A percentile compares a stretch with the other conserved stretches of the same genome.
Evolutionary conservation across 2,888 invertebrate genomes (phyloP).

Genomic region (Parasteatoda lunata): DNA sequence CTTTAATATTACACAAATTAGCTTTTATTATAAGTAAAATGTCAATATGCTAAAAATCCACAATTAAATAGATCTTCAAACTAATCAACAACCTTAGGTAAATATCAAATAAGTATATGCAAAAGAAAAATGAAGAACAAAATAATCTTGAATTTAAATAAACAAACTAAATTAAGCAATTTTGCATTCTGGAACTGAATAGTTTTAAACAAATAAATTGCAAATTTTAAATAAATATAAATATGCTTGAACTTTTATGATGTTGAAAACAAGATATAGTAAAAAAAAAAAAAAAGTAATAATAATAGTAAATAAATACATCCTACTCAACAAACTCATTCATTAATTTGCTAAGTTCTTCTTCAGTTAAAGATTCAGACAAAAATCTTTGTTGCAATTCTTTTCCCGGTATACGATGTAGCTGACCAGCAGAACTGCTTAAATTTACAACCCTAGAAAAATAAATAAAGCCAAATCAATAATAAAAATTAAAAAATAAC

Average conservation of each 20-base stretch:
- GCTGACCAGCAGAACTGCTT: slow-evolving; percentile 82
- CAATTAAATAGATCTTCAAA: too few relatives aligned
- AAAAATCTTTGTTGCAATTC: slow-evolving; percentile 78
- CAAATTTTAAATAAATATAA: neutral
- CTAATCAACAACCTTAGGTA: too few relatives aligned
- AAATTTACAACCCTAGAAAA: slow-evolving; percentile 81
- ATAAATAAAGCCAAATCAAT: neutral
- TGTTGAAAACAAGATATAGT: neutral
- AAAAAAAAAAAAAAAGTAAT: neutral
- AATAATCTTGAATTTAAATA: too few relatives aligned
- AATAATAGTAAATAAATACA: neutral
- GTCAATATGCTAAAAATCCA: too few relatives aligned
- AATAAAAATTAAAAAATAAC: neutral
- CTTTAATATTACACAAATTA: too few relatives aligned
- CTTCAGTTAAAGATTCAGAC: slow-evolving; percentile 78
- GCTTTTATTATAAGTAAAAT: too few relatives aligned
- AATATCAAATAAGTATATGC: too few relatives aligned
- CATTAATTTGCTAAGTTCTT: slow-evolving; percentile 80
- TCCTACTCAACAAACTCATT: slow-evolving; percentile 81
- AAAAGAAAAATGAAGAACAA: too few relatives aligned
- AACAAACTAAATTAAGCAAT: too few relatives aligned
- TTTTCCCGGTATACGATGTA: slow-evolving; percentile 79
- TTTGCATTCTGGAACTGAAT: too few relatives aligned
- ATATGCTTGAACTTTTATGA: neutral
- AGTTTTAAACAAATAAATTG: too few relatives aligned